These are phyloP conservation scores for Pyxicephalus adspersus DNA, from an alignment of 2,113 vertebrate genomes.

Conservation along the genomic window DNA sequence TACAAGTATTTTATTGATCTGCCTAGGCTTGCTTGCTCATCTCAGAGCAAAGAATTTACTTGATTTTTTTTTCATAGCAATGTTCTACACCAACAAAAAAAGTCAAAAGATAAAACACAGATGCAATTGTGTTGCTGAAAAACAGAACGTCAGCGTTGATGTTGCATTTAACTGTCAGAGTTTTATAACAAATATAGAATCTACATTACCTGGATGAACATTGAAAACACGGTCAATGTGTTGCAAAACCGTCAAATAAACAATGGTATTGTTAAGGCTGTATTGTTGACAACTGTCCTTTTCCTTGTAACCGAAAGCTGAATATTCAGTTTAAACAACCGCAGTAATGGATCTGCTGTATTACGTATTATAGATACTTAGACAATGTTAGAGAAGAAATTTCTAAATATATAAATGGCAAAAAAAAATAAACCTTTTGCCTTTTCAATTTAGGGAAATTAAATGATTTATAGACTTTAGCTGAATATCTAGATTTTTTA, in stretches of 20 bases:
- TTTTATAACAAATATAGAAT: not conserved
- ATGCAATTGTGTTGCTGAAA: slow-evolving; percentile 10
- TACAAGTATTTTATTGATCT: slow-evolving; percentile 54
- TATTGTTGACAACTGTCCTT: not conserved
- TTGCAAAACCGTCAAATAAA: not conserved
- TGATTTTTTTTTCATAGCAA: slow-evolving; percentile 38
- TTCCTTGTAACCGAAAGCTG: too few relatives aligned
- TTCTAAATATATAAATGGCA: too few relatives aligned
- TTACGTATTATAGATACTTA: too few relatives aligned
- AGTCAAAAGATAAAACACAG: slow-evolving; percentile 40
- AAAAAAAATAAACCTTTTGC: too few relatives aligned
- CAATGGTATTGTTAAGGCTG: not conserved
- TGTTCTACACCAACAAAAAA: slow-evolving; percentile 12
- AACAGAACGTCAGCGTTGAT: not conserved
- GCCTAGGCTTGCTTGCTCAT: slow-evolving; percentile 37
- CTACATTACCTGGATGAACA: slow-evolving; percentile 1
- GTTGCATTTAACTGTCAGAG: not conserved
- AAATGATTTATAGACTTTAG: too few relatives aligned
- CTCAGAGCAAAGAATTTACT: slow-evolving; percentile 39
- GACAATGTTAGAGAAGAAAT: too few relatives aligned
- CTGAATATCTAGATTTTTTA: too few relatives aligned
- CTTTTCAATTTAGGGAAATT: too few relatives aligned
- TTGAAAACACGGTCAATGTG: not conserved
- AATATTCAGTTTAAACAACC: too few relatives aligned
- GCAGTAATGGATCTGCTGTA: not conserved